Evolutionary conservation across 2,113 vertebrate genomes (phyloP).

Genomic region (Tricholaema leucomelas): DNA sequence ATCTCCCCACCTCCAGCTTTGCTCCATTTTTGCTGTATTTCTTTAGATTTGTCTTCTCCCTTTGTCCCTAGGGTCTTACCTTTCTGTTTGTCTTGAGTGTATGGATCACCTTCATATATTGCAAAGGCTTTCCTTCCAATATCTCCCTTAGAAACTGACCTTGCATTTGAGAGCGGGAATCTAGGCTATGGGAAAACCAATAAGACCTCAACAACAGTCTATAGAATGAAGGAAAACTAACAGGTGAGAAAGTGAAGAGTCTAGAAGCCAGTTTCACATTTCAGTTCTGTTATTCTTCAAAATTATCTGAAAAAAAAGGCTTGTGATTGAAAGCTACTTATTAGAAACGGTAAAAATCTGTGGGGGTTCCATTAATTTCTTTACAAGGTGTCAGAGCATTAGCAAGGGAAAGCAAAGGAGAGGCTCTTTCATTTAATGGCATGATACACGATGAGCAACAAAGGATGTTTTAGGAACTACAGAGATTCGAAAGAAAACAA

Average conservation of each 20-base stretch:
- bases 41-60: background rate
- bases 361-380: background rate
- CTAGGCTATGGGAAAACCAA: background rate
- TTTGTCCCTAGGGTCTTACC: background rate
- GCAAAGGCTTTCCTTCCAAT: background rate
- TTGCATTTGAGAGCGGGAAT: background rate
- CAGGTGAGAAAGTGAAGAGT: background rate
- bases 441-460: background rate
- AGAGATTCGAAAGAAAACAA: background rate
- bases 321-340: background rate
- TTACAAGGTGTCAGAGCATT: background rate
- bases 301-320: background rate
- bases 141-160: background rate
- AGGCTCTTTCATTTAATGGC: background rate
- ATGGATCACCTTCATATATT: background rate
- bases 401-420: background rate
- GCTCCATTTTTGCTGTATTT: background rate
- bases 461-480: background rate
- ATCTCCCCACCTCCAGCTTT: no score
- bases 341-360: background rate
- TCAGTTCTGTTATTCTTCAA: background rate
- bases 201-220: background rate
- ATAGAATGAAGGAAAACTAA: background rate
- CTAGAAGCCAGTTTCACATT: background rate
- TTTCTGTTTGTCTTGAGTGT: background rate